Base-by-base conservation (phyloP, 1,140 invertebrate genomes). In the Pseudomyrmex pallidus region DNA sequence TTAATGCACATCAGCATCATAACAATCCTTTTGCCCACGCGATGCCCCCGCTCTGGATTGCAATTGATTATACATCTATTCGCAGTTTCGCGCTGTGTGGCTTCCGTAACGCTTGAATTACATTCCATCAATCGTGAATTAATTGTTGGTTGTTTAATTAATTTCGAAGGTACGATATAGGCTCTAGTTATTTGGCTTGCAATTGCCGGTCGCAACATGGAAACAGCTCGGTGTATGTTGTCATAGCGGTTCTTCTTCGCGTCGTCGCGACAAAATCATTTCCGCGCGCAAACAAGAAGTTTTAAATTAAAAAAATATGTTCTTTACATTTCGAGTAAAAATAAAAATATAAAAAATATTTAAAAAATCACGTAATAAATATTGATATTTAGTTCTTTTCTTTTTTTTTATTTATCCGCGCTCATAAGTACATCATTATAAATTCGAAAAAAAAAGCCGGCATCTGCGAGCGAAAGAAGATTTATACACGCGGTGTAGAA, bases 91-190 rank as follows among this genome's bases (percentile, higher is more conserved):
- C 64, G 48, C 64, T 66, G 76, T 66, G 76, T 50, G 56, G 76
- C 66, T 80, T 80, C 54, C 54, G 25, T 48, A 76, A 54, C 61
- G 66, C 64, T 80, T 70, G 76, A 80, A 80, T 80, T 70, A 80
- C 66, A 80, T 80, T 61, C 66, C 15, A 50, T 80, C 76, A 72
- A 78, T 80, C 56, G 66, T 50, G 66, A 72, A 80, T 80, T 80
- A 80, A 80, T 80, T 80, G 76, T 50, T 66, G 25, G 22, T 20
- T 50, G 66, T 56, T 72, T 80, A 80, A 80, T 72, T 72, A 80
- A 80, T 70, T 70, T 70, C 25, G 50, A 20, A 63, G 35, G 17
- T 22, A 20, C 62, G 62, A 64, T 64, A 72, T 50, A 57, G 67
- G 22, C 22, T 54, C 10, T 59, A 57, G 76, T 80, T 80, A 59